phyloP scores from a whole-genome alignment of 2,888 invertebrate genomes.

The Pachycephus smyrnensis region DNA sequence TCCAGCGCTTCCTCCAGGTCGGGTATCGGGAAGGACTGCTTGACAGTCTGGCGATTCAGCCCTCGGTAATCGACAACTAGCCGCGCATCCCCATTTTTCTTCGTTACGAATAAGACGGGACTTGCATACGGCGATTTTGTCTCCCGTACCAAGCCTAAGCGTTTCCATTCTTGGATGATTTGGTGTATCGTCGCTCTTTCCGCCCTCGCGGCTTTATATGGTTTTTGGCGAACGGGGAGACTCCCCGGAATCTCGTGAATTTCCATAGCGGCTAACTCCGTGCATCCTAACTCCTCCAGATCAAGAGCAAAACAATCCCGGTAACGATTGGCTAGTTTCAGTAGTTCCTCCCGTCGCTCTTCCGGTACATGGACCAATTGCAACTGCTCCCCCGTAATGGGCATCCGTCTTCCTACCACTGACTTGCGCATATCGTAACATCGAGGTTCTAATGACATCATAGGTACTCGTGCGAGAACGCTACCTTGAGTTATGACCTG shows the following conservation, averaged over 20 bases:
- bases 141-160: slow-evolving; percentile 24
- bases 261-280: slow-evolving; percentile 21
- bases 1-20: slow-evolving; percentile 25
- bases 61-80: slow-evolving; percentile 27
- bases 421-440: no score
- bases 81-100: slow-evolving; percentile 22
- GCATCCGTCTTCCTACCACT: no score
- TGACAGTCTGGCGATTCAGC: slow-evolving; percentile 18
- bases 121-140: slow-evolving; percentile 24
- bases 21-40: slow-evolving; percentile 16
- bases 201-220: no score
- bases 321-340: slow-evolving; percentile 17
- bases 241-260: slow-evolving; percentile 16
- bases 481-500: no score
- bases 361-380: no score
- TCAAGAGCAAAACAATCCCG: slow-evolving; percentile 21
- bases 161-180: no score
- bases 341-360: slow-evolving; percentile 16
- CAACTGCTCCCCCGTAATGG: no score
- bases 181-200: no score
- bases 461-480: no score
- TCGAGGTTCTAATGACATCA: no score
- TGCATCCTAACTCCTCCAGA: slow-evolving; percentile 18
- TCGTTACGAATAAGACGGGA: slow-evolving; percentile 26
- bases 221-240: slow-evolving; percentile 16